phyloP scores from a whole-genome alignment of 1,140 invertebrate genomes.

The roundworm (Caenorhabditis elegans) region WBcel235 BX284605.5:2093001-2093500 shows the following conservation, averaged over 20 bases:
- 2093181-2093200: too few species aligned
- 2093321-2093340: background rate
- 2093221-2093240: background rate
- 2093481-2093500: background rate
- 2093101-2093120: too few species aligned
- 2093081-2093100: too few species aligned
- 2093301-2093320: background rate
- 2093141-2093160: too few species aligned
- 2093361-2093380: background rate
- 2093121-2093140: too few species aligned
- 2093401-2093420: background rate
- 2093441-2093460: background rate
- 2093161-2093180: too few species aligned
- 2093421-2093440: background rate
- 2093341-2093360: background rate
- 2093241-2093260: too few species aligned
- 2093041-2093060: too few species aligned
- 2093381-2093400: background rate
- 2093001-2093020: too few species aligned
- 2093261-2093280: background rate
- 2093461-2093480: background rate
- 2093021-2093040: too few species aligned
- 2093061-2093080: too few species aligned
- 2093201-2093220: too few species aligned
- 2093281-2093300: background rate